A percentile compares a stretch with the other conserved stretches of the same genome.
Evolutionary conservation across 2,113 vertebrate genomes (phyloP).

Genomic region (Melospiza melodia): DNA sequence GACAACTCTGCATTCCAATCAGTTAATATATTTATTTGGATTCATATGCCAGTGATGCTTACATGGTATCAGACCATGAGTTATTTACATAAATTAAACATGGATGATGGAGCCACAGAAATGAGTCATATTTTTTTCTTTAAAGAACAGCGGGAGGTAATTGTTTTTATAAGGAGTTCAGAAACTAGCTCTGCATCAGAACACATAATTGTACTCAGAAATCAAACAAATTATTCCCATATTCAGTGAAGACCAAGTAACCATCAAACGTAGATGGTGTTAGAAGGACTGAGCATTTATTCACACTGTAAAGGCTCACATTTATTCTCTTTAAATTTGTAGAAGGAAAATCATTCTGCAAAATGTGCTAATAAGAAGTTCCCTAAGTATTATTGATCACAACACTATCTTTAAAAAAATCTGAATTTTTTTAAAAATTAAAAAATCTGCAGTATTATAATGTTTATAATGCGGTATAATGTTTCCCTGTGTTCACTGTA

Average conservation of each 20-base stretch:
- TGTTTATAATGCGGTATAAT: background rate
- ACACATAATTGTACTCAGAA: background rate
- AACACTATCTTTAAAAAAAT: background rate
- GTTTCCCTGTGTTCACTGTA: background rate
- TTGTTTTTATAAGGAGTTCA: background rate
- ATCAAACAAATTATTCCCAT: background rate
- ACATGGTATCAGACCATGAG: background rate
- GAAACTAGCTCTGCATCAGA: background rate
- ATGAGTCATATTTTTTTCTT: background rate
- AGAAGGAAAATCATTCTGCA: background rate
- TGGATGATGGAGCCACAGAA: background rate
- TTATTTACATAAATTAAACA: constrained; percentile 6
- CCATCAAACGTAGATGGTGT: background rate
- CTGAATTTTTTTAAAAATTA: background rate
- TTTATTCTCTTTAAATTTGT: background rate
- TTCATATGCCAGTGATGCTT: background rate
- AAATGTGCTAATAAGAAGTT: background rate
- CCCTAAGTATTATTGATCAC: background rate
- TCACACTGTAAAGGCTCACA: background rate
- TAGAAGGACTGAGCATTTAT: background rate
- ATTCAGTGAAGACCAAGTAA: background rate
- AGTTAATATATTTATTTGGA: background rate
- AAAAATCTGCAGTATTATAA: background rate
- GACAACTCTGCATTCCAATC: background rate
- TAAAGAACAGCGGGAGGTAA: background rate